These are phyloP conservation scores for Microtus pennsylvanicus DNA, from an alignment of 2,113 vertebrate species.

Conservation along the genomic window DNA sequence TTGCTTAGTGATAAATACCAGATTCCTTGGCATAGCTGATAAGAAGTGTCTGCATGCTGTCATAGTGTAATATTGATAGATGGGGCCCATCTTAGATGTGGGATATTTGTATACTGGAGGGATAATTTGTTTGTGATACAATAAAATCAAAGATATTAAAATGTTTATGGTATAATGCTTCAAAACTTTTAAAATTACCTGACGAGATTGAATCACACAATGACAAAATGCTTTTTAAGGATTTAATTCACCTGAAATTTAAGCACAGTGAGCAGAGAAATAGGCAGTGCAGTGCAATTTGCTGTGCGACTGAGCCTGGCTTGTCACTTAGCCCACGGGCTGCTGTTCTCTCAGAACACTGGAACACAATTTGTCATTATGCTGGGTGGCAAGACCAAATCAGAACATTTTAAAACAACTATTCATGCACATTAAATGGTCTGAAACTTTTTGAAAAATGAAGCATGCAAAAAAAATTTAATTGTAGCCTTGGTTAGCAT, in stretches of 20 bases:
- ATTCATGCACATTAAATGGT: conserved; percentile 32
- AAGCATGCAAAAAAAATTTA: neutral
- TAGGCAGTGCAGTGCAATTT: conserved; percentile 28
- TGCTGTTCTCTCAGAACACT: conserved; percentile 42
- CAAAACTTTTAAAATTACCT: conserved; percentile 66
- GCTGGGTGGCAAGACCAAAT: neutral
- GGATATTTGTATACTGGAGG: conserved; percentile 59
- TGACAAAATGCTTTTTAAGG: conserved; percentile 68
- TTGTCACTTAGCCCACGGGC: conserved; percentile 2
- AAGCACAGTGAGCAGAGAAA: conserved; percentile 52
- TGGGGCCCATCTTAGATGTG: conserved; percentile 16
- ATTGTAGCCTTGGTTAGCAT: conserved; percentile 32
- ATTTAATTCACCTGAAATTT: conserved; percentile 68
- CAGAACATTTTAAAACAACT: conserved; percentile 31
- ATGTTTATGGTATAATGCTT: conserved; percentile 33
- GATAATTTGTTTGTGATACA: conserved; percentile 62
- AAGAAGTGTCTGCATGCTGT: conserved; percentile 77
- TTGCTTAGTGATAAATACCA: conserved; percentile 84
- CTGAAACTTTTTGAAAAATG: conserved; percentile 25
- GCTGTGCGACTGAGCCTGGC: conserved; percentile 50
- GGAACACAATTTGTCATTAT: conserved; percentile 57
- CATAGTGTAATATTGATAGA: conserved; percentile 77
- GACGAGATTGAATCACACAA: conserved; percentile 44
- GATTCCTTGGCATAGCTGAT: conserved; percentile 73
- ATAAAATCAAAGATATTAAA: conserved; percentile 62